phyloP scores from a whole-genome alignment of 2,113 vertebrate species.

The Petrocephalus zakoni region DNA sequence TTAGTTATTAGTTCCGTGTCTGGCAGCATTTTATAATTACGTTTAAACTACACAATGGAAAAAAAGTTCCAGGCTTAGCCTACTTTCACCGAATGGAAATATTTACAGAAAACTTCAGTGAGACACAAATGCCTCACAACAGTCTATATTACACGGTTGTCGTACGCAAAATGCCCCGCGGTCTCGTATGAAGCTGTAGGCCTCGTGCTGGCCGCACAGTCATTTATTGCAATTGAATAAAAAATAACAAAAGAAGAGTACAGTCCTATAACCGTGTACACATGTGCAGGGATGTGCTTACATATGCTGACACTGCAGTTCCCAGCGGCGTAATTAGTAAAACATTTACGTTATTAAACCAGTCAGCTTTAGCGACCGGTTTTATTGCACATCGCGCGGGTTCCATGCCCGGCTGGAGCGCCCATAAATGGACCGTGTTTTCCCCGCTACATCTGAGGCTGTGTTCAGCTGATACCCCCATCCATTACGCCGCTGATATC shows the following conservation, averaged over 20 bases:
- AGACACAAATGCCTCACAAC: not conserved
- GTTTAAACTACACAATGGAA: not conserved
- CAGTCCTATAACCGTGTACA: not conserved
- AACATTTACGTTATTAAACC: slow-evolving; percentile 47
- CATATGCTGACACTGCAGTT: not conserved
- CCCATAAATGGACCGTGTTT: slow-evolving; percentile 65
- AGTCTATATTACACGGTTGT: not conserved
- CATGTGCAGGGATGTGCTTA: slow-evolving; percentile 35
- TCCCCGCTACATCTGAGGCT: slow-evolving; percentile 49
- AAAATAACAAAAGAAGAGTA: not conserved
- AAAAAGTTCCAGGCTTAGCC: not conserved
- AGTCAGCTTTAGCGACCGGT: slow-evolving; percentile 42
- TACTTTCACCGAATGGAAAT: not conserved
- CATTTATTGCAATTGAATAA: not conserved
- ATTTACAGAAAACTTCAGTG: not conserved
- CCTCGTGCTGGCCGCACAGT: not conserved
- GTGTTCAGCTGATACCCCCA: slow-evolving; percentile 64
- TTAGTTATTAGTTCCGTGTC: not conserved
- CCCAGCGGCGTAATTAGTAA: slow-evolving; percentile 46
- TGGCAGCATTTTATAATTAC: not conserved
- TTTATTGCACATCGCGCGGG: slow-evolving; percentile 52
- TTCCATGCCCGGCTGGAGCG: slow-evolving; percentile 48
- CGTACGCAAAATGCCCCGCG: not conserved
- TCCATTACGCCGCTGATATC: slow-evolving; percentile 69
- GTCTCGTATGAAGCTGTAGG: not conserved